A percentile compares a stretch with the other conserved stretches of the same genome.
Evolutionary conservation across 2,888 invertebrate species (phyloP).

Genomic region (Neocrepidodera transversa): DNA sequence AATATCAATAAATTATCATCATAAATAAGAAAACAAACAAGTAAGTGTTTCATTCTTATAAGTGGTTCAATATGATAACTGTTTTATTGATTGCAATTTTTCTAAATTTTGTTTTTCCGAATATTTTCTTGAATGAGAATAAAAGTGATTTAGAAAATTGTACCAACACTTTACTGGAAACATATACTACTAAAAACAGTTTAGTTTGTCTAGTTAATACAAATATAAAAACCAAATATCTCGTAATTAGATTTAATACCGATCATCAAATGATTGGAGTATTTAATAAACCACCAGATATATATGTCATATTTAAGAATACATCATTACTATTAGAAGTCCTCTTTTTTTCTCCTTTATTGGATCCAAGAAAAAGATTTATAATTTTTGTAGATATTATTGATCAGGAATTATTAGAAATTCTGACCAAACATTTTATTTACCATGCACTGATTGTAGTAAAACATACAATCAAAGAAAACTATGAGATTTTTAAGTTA

Average conservation of each 20-base stretch:
- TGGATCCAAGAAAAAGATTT: neutral
- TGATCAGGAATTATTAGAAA: neutral
- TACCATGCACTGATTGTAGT: neutral
- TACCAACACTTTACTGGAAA: neutral
- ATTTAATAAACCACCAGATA: too few relatives aligned
- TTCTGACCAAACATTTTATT: neutral
- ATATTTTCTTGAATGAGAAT: too few relatives aligned
- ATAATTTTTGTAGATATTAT: neutral
- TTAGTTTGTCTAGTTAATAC: neutral
- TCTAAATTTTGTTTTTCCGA: too few relatives aligned
- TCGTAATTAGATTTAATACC: too few relatives aligned
- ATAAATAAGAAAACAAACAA: too few relatives aligned
- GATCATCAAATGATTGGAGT: too few relatives aligned
- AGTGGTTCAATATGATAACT: too few relatives aligned
- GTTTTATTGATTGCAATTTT: too few relatives aligned
- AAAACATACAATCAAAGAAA: neutral
- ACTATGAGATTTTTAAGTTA: neutral
- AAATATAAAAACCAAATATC: neutral
- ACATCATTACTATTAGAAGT: neutral
- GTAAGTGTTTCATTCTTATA: too few relatives aligned
- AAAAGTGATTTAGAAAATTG: too few relatives aligned
- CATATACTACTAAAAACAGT: neutral
- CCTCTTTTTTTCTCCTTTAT: neutral
- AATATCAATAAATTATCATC: too few relatives aligned
- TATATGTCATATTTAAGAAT: neutral